Evolutionary conservation across 2,113 vertebrate genomes (phyloP).

Genomic region (Poecile atricapillus): DNA sequence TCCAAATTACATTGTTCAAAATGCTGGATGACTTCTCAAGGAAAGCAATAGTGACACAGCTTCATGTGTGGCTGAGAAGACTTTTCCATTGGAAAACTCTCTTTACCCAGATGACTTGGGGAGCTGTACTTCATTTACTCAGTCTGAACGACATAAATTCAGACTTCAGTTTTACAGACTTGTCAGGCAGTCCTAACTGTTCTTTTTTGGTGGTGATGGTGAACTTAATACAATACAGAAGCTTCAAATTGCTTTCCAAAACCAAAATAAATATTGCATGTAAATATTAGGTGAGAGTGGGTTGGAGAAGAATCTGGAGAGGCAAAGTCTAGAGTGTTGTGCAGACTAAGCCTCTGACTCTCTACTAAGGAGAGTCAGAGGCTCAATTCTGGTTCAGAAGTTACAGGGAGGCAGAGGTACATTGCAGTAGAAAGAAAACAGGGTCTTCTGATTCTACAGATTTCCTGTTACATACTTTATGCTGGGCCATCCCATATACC

Average conservation of each 20-base stretch:
- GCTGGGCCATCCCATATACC: not conserved
- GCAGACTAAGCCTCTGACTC: too few species aligned
- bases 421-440: not conserved
- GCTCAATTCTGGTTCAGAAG: not conserved
- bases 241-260: not conserved
- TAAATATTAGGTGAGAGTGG: not conserved
- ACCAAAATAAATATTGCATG: not conserved
- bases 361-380: not conserved
- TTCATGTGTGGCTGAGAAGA: not conserved
- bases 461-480: not conserved
- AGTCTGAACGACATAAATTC: not conserved
- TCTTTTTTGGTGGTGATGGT: not conserved
- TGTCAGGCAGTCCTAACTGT: not conserved
- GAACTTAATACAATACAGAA: not conserved
- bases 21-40: not conserved
- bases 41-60: not conserved
- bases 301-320: not conserved
- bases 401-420: not conserved
- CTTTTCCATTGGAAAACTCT: not conserved
- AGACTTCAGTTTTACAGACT: not conserved
- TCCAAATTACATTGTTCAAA: not conserved
- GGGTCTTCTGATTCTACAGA: not conserved
- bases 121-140: not conserved
- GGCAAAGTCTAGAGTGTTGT: not conserved
- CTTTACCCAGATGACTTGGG: not conserved